Base-by-base conservation (phyloP, 2,888 invertebrate genomes). In the Aleiodes alternator region DNA sequence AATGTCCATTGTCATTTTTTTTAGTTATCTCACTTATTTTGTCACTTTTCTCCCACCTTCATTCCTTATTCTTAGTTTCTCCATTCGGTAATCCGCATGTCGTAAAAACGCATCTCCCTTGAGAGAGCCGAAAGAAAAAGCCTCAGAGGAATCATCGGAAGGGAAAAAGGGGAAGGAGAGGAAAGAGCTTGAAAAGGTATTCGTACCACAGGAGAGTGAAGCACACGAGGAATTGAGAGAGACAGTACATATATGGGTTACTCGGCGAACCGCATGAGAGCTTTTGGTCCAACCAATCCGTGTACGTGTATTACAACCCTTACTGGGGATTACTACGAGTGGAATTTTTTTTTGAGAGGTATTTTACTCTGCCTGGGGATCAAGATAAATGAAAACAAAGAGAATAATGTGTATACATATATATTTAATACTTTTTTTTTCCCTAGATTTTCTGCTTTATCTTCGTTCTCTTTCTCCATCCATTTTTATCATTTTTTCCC, bases 231-330 rank as follows among this genome's bases (percentile, higher is more conserved):
- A 34, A 59, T 9, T 34, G 66, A 66, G 29, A 29, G 23, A 61
- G 14, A 38, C 7, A 59, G 23, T 57, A 48, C 43, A 69, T 69
- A 73, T 74, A 69, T 69, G 69, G 69, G 74, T 74, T 69, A 69
- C 53, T 74, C 29, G 75, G 66, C 43, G 70, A 75, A 66, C 71
- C 57, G 43, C 70, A 66, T 34, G 66, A 75, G 75, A 75, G 70
- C 75, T 75, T 75, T 75, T 66, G 61, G 55, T 56, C 34, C n/a
- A 43, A 68, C 48, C 53, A 64, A 71, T 71, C 55, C 66, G 43
- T 50, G 53, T 56, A 75, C 66, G 64, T 75, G 59, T 56, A 55
- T 66, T 74, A 71, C 61, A 69, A 69, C 69, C 59, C 66, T 73
- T 64, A 70, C 64, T 23, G 70, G 59, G 69, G 74, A 74, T 74